Evolutionary conservation across 2,888 invertebrate species (phyloP), one percentile per base, ranked within the genome.

Genomic region (Eueremaeus valkanovi): DNA sequence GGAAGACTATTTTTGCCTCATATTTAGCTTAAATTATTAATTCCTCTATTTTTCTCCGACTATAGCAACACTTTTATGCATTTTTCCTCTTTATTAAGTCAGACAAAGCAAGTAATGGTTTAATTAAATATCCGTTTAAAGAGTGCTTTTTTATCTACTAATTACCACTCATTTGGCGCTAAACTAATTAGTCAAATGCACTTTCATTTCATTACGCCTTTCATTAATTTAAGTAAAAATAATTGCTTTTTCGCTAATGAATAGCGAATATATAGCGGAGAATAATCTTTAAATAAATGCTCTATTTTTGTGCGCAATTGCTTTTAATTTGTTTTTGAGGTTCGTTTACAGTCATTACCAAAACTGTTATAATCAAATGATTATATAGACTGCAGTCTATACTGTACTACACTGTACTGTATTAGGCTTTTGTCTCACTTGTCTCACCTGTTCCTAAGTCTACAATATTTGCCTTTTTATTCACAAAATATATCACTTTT

Each of bases 111-210:
- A 27, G 58, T 58, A 27, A 27, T 27, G 58, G 5, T 58, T 58
- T 58, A 58, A 58, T 58, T 58, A 58, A 58, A 58, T 27, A 24
- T 58, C 24, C 27, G 21, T 58, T 58, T 6, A 58, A 24, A 24
- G 29, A 27, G 45, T 45, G 45, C 29, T 29, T 24, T n/a, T n/a
- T 58, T 58, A 58, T 58, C 58, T 6, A 24, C 58, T 24, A 58
- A 58, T 58, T 58, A 58, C 24, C 58, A 58, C 8, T 24, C 24
- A 24, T 58, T 58, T 6, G 29, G 58, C 16, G 58, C 58, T 58
- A 58, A 58, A 58, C 58, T 58, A 58, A 58, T 58, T 58, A 58
- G 58, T 58, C 24, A 58, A 58, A 58, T 58, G 58, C 58, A 58
- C 58, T 27, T 24, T 58, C 9, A 58, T 58, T 24, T 58, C 29